Evolutionary conservation across 1,140 invertebrate species (phyloP).

Genomic region (Danaus melanippus): DNA sequence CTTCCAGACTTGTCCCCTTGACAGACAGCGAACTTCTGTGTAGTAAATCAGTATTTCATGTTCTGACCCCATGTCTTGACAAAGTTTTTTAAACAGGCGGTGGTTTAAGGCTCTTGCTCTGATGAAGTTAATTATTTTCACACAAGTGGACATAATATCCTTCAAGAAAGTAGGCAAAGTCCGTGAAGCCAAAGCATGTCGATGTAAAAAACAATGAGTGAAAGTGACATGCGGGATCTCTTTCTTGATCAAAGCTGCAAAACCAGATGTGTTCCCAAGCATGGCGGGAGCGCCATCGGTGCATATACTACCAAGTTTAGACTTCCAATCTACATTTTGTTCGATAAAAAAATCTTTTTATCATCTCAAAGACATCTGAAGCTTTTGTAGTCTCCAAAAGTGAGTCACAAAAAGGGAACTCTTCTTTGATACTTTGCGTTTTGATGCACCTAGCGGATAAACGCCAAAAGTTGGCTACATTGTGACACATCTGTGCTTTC

Average conservation of each 20-base stretch:
- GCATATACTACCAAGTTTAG: slow-evolving; percentile 7
- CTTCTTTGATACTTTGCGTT: slow-evolving; percentile 15
- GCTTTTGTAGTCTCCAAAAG: slow-evolving; percentile 7
- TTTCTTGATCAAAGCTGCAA: slow-evolving; percentile 9
- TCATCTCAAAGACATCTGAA: slow-evolving; percentile 6
- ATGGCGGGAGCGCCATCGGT: slow-evolving; percentile 14
- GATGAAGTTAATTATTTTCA: slow-evolving; percentile 13
- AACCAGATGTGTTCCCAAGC: slow-evolving; percentile 12
- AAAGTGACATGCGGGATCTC: slow-evolving; percentile 4
- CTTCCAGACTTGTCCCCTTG: slow-evolving; percentile 11
- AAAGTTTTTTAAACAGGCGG: slow-evolving; percentile 12
- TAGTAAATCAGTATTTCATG: slow-evolving; percentile 14
- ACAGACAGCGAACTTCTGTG: slow-evolving; percentile 15
- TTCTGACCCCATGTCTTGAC: slow-evolving; percentile 14
- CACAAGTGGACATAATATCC: slow-evolving; percentile 11
- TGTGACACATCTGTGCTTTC: slow-evolving; percentile 12
- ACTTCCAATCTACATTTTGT: slow-evolving; percentile 6
- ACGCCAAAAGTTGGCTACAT: slow-evolving; percentile 8
- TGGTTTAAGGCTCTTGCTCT: slow-evolving; percentile 14
- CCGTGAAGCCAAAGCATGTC: slow-evolving; percentile 14
- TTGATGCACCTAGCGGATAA: slow-evolving; percentile 6
- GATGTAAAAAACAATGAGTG: slow-evolving; percentile 12
- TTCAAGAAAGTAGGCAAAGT: slow-evolving; percentile 12
- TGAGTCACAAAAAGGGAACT: slow-evolving; percentile 12
- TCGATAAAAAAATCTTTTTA: slow-evolving; percentile 8